These are phyloP conservation scores for Chaetorhynchus papuensis DNA, from an alignment of 2,113 vertebrate genomes.

Conservation along the genomic window DNA sequence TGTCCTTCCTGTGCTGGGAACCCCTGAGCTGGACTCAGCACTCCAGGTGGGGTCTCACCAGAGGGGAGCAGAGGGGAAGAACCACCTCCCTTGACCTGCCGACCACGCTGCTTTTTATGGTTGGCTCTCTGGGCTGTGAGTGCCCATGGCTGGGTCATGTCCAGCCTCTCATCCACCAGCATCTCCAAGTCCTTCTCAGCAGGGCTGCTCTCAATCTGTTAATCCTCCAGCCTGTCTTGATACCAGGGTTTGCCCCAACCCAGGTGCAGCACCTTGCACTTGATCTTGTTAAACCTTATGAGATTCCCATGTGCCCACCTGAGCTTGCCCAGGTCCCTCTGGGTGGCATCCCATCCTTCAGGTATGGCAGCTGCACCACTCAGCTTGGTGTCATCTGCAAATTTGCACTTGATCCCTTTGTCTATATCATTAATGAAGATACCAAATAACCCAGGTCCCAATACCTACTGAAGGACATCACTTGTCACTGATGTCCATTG, in stretches of 20 bases:
- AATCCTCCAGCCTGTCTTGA: neutral
- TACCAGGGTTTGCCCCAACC: rapidly evolving
- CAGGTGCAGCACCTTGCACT: neutral
- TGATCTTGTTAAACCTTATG: neutral
- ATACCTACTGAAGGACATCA: rapidly evolving
- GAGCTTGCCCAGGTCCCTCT: neutral
- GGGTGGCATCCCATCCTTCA: neutral
- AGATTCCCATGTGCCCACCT: neutral
- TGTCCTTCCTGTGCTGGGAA: neutral
- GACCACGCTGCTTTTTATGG: neutral
- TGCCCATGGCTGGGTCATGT: neutral
- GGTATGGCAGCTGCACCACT: neutral
- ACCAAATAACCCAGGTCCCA: neutral
- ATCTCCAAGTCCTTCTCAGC: neutral
- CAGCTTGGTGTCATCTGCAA: neutral
- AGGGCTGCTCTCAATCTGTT: neutral
- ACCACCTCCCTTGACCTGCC: neutral
- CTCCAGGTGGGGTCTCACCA: neutral
- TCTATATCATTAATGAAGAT: neutral
- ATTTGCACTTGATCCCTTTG: neutral
- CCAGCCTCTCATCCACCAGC: neutral
- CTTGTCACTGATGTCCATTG: neutral
- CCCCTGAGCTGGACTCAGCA: neutral
- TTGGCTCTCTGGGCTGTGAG: neutral
- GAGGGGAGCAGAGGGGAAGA: neutral